phyloP scores from a whole-genome alignment of 2,113 vertebrate species.

The Chroicocephalus ridibundus region DNA sequence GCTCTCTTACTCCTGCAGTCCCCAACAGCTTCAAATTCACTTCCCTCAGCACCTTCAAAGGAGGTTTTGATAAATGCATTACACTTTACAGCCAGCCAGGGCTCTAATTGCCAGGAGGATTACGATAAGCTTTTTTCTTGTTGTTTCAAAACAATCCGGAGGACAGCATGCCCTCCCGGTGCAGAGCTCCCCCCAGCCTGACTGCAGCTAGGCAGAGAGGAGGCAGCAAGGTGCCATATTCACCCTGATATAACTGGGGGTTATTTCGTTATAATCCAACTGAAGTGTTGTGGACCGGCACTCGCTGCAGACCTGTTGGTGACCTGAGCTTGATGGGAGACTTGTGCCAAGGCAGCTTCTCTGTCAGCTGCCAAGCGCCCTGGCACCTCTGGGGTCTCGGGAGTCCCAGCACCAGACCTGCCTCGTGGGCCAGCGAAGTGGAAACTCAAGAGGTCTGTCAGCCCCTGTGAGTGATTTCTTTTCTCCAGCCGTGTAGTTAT shows the following conservation, averaged over 20 bases:
- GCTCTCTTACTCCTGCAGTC: constrained; percentile 1
- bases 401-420: constrained; percentile 12
- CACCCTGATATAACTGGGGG: neutral
- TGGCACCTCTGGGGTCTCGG: neutral
- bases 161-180: neutral
- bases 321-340: neutral
- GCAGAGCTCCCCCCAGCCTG: neutral
- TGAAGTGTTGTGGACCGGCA: neutral
- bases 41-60: constrained; percentile 54
- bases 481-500: neutral
- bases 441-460: constrained; percentile 58
- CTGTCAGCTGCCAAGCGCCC: neutral
- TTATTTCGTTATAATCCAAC: neutral
- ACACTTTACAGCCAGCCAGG: constrained; percentile 46
- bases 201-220: neutral
- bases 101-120: constrained; percentile 64
- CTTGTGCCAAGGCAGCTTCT: constrained; percentile 26
- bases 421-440: neutral
- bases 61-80: constrained; percentile 65
- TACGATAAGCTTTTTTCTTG: constrained; percentile 57
- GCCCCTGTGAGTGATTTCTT: constrained; percentile 9
- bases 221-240: neutral
- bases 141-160: constrained; percentile 62
- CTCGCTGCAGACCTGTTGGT: neutral
- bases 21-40: constrained; percentile 53